Conservation (phyloP, 2,797 vertebrate species). For the Pseudochirops corinnae region DNA sequence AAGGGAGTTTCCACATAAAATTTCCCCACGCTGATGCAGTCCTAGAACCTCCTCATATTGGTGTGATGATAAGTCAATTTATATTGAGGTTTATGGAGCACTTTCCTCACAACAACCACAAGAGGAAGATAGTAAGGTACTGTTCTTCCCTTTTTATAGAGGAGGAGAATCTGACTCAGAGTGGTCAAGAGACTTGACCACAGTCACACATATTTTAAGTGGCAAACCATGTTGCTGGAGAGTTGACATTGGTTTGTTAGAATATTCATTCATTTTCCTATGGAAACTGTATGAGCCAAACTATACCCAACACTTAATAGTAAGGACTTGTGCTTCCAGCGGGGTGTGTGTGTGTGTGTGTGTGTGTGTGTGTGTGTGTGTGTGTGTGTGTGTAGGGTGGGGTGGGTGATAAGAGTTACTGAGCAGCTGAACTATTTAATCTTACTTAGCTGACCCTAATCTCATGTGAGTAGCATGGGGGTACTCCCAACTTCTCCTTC, state of each 20-base stretch:
- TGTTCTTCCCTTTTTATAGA: neutral
- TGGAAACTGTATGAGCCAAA: neutral
- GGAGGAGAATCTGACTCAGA: neutral
- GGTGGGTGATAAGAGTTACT: neutral
- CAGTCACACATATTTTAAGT: neutral
- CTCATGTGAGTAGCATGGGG: neutral
- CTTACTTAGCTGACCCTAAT: no score
- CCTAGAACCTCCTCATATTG: neutral
- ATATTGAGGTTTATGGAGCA: neutral
- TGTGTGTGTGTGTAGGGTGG: no score
- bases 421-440: neutral
- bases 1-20: neutral
- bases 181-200: neutral
- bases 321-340: neutral
- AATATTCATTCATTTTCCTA: neutral
- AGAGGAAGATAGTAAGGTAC: neutral
- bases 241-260: neutral
- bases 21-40: neutral
- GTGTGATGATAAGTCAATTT: neutral
- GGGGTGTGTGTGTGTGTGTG: no score
- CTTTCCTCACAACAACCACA: neutral
- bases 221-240: neutral
- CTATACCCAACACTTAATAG: neutral
- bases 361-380: no score
- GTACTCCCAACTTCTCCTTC: neutral